Percentiles rank a stretch among this genome's conserved stretches.
phyloP scores from a whole-genome alignment of 2,888 invertebrate genomes.

The Sesamia inferens region DNA sequence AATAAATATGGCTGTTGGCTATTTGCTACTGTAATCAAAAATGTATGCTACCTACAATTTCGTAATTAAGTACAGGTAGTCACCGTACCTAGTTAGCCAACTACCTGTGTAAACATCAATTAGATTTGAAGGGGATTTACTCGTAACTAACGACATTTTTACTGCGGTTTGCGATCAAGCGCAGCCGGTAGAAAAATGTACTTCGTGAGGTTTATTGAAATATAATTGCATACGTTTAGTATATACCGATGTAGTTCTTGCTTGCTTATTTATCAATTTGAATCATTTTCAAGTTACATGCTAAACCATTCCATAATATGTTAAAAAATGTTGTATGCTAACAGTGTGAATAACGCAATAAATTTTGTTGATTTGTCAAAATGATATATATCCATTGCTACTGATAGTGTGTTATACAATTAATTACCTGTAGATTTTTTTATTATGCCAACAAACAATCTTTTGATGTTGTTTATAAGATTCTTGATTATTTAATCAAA shows the following conservation, averaged over 20 bases:
- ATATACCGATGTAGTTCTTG: no score
- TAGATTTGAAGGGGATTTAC: constrained; percentile 18
- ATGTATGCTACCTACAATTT: constrained; percentile 25
- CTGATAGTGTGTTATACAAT: no score
- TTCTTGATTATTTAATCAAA: neutral
- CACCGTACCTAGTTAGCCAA: constrained; percentile 36
- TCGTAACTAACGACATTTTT: constrained; percentile 37
- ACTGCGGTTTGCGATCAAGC: constrained; percentile 7
- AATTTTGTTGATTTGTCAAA: no score
- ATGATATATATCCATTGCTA: no score
- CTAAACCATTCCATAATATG: no score
- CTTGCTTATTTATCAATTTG: no score
- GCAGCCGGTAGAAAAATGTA: constrained; percentile 13
- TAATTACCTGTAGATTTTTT: no score
- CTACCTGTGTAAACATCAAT: constrained; percentile 36
- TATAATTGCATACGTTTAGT: constrained; percentile 5
- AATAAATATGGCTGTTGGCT: neutral
- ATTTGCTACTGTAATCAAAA: constrained; percentile 7
- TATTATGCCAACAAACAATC: neutral
- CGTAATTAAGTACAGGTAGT: constrained; percentile 41
- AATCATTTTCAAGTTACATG: no score
- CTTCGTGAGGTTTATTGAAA: constrained; percentile 21
- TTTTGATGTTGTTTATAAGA: neutral
- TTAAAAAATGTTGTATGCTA: no score
- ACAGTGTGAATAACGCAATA: no score